Conservation (phyloP, 1,140 invertebrate species). For the Calephelis virginiensis region DNA sequence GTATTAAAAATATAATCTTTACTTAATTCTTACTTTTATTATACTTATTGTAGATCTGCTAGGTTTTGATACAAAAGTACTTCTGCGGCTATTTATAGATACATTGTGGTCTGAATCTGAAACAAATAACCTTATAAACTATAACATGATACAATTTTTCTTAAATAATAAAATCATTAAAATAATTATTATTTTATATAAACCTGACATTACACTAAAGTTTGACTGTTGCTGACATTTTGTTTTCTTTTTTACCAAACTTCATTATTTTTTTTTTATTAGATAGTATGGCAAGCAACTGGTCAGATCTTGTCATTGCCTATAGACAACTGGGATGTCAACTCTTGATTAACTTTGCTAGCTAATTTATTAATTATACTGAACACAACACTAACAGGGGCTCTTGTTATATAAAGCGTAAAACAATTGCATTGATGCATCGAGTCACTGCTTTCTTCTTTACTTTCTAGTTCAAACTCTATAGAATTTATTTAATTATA, state of each 20-base stretch:
- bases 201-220: conserved; percentile 75
- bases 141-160: conserved; percentile 20
- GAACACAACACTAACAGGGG: too few species aligned
- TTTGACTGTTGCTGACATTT: conserved; percentile 64
- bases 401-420: too few species aligned
- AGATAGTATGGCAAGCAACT: too few species aligned
- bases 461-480: neutral
- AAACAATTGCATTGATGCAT: too few species aligned
- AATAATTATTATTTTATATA: conserved; percentile 33
- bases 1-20: neutral
- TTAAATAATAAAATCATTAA: conserved; percentile 20
- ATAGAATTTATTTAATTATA: neutral
- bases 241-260: conserved; percentile 13
- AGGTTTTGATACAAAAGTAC: conserved; percentile 62
- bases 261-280: conserved; percentile 26
- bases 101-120: conserved; percentile 68
- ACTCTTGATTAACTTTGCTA: too few species aligned
- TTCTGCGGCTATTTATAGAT: conserved; percentile 60
- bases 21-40: conserved; percentile 47
- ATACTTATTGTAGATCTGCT: conserved; percentile 57
- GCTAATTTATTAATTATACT: too few species aligned
- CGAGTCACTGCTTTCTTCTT: neutral
- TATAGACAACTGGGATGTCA: too few species aligned
- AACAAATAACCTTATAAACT: conserved; percentile 26
- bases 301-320: too few species aligned